Conservation (phyloP, 2,113 vertebrate genomes). For the Axis porcinus region DNA sequence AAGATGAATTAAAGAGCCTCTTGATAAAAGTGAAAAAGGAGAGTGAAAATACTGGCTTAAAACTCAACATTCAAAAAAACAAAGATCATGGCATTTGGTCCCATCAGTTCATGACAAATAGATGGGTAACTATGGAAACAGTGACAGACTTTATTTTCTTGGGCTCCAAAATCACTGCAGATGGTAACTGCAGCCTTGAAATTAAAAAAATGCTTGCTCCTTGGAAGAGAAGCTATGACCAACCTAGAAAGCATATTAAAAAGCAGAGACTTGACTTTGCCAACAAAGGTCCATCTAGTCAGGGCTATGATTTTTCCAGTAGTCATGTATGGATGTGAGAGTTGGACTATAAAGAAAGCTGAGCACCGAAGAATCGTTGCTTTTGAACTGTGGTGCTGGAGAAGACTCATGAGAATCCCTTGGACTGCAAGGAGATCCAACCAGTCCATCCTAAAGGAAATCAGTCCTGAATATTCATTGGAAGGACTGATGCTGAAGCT, state of each 20-base stretch:
- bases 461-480: neutral
- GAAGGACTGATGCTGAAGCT: neutral
- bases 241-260: neutral
- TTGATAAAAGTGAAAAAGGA: neutral
- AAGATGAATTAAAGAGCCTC: neutral
- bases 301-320: neutral
- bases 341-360: neutral
- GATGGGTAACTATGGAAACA: neutral
- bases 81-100: neutral
- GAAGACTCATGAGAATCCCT: neutral
- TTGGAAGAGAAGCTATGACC: neutral
- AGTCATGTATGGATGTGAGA: neutral
- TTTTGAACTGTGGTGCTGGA: neutral
- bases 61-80: neutral
- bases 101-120: neutral
- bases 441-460: neutral
- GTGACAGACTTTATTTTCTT: neutral
- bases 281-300: neutral
- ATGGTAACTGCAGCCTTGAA: neutral
- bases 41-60: neutral
- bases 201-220: neutral
- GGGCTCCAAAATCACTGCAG: neutral
- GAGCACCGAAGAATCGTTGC: neutral
- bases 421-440: neutral
- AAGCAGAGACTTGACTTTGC: neutral